Evolutionary conservation across 1,140 invertebrate species (phyloP).

Genomic region (Forficula auricularia): DNA sequence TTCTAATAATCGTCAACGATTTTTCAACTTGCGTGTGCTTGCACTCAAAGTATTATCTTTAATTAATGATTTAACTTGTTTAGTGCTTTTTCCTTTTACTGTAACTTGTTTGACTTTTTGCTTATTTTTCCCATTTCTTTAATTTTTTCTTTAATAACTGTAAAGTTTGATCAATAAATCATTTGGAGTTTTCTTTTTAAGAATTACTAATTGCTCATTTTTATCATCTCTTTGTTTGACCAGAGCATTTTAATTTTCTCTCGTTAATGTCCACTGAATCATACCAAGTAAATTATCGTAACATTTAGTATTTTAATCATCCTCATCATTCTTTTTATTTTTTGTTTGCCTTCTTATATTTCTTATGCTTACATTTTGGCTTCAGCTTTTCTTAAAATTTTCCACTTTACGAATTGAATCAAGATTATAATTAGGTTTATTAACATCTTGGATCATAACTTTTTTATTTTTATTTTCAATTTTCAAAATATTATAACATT

Average conservation of each 20-base stretch:
- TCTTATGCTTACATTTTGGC: constrained; percentile 14
- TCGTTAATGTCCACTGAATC: constrained; percentile 83
- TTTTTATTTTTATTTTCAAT: constrained; percentile 94
- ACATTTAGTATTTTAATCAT: constrained; percentile 32
- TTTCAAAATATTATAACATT: constrained; percentile 78
- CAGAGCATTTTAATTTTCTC: constrained; percentile 84
- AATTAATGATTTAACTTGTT: no score
- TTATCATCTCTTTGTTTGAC: constrained; percentile 73
- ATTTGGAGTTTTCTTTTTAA: constrained; percentile 52
- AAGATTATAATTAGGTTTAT: constrained; percentile 71
- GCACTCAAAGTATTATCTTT: no score
- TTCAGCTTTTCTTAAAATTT: constrained; percentile 38
- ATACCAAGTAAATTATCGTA: constrained; percentile 89
- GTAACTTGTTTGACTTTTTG: no score
- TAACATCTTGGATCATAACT: constrained; percentile 74
- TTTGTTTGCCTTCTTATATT: constrained; percentile 18
- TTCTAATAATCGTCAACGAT: no score
- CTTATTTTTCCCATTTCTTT: background rate
- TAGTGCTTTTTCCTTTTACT: no score
- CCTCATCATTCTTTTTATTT: constrained; percentile 14
- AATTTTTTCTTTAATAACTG: constrained; percentile 52
- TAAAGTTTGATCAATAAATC: constrained; percentile 83
- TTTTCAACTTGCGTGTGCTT: no score
- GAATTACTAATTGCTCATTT: constrained; percentile 45
- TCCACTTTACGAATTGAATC: constrained; percentile 94